These are phyloP conservation scores for Notothenia rossii DNA, from an alignment of 2,113 vertebrate genomes.

Conservation along the genomic window DNA sequence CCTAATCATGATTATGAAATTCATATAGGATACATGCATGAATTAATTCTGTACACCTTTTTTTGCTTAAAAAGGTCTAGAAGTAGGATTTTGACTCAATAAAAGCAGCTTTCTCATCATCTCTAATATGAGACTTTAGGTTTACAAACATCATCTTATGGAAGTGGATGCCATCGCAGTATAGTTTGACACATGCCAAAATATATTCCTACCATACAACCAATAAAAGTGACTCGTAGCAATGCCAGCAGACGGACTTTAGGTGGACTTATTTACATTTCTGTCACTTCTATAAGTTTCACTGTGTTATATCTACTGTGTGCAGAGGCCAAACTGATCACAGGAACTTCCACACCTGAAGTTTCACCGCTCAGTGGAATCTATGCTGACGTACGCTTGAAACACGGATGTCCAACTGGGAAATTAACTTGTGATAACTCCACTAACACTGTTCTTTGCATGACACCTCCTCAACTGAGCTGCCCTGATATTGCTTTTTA, in stretches of 20 bases:
- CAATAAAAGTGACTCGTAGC: conserved; percentile 70
- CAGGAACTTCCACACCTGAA: conserved; percentile 63
- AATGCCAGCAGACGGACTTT: conserved; percentile 60
- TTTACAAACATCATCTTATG: conserved; percentile 46
- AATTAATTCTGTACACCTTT: conserved; percentile 50
- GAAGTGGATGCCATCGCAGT: conserved; percentile 43
- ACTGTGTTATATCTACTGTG: conserved; percentile 70
- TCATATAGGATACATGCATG: conserved; percentile 68
- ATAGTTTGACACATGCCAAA: conserved; percentile 56
- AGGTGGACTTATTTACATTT: conserved; percentile 40
- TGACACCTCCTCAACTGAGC: conserved; percentile 71
- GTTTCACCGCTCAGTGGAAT: conserved; percentile 62
- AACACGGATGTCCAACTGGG: conserved; percentile 63
- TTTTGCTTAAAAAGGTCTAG: conserved; percentile 45
- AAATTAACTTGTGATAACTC: conserved; percentile 57
- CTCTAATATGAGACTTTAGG: conserved; percentile 40
- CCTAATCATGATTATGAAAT: conserved; percentile 40
- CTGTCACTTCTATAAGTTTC: conserved; percentile 44
- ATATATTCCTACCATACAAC: conserved; percentile 45
- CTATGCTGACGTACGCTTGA: conserved; percentile 72
- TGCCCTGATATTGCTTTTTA: conserved; percentile 71
- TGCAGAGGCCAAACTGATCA: conserved; percentile 69
- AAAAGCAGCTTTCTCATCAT: conserved; percentile 60
- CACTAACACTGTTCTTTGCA: conserved; percentile 73
- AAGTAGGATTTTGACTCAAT: conserved; percentile 46